Conservation (phyloP, 2,797 vertebrate species). For the Natrix natrix region DNA sequence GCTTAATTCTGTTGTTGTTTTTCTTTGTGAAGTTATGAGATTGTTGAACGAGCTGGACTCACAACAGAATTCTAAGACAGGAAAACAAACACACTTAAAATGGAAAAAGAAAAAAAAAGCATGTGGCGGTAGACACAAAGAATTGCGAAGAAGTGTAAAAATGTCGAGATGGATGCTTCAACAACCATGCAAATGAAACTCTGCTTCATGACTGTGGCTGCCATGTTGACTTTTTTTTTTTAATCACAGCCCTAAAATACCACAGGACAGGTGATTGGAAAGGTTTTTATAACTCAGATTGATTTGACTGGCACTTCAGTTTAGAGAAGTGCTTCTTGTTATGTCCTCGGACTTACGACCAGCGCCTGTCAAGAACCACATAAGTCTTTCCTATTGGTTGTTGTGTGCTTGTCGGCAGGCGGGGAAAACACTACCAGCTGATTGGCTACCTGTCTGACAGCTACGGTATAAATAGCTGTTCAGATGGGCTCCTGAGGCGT, state of each 20-base stretch:
- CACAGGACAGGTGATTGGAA: background rate
- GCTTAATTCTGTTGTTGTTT: background rate
- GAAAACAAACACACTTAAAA: background rate
- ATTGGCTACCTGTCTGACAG: no score
- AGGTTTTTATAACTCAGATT: background rate
- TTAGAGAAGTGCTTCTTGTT: background rate
- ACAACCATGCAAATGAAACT: background rate
- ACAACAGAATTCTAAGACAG: background rate
- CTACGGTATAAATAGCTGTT: no score
- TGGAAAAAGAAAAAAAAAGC: background rate
- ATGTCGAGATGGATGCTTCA: background rate
- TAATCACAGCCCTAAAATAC: background rate
- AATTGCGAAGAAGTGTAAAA: background rate
- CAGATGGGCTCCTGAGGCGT: no score
- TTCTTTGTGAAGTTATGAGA: background rate
- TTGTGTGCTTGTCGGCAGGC: no score
- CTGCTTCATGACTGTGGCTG: background rate
- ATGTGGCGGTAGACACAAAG: background rate
- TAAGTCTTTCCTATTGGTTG: no score
- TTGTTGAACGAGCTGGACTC: background rate
- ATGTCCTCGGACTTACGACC: no score
- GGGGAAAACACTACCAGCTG: no score
- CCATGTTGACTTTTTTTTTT: background rate
- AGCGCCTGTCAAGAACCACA: no score
- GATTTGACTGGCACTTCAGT: background rate